Evolutionary conservation across 2,888 invertebrate species (phyloP), one percentile per base, ranked within the genome.

Genomic region (Pteria penguin): DNA sequence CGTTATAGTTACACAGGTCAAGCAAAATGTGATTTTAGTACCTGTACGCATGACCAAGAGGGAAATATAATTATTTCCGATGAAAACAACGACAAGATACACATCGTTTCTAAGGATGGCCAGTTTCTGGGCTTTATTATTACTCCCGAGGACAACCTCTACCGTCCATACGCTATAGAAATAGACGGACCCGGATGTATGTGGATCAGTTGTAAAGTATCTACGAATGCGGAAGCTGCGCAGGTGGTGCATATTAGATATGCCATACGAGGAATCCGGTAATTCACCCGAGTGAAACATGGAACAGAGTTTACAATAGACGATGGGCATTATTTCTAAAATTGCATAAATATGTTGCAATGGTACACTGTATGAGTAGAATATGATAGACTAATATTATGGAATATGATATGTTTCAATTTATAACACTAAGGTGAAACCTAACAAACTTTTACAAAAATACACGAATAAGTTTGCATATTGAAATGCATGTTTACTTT

Each of bases 41-140:
- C 24, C 18, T 14, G 55, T 5, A 57, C 68, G 32, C 57, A 58
- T 22, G 57, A 68, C 33, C 29, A 52, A 24, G 57, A 68, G 29
- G 68, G 68, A 22, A 68, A 68, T 33, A 68, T 68, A 8, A 32
- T 68, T 11, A 31, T 68, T n/a, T 68, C 68, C 14, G 68, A 68
- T 32, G 68, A 68, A 31, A 4, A 33, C 4, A 52, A 52, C 33
- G 52, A 33, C 24, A 54, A 31, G 22, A 68, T 68, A n/a, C 68
- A 68, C 26, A 22, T 55, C 4, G 31, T 68, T n/a, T 57, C 68
- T 2, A 68, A 57, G 29, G 33, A 68, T 32, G 68, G 68, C 1
- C 1, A 55, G 11, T 68, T 68, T 26, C 57, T 57, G 4, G 68
- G 68, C 4, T 68, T 57, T 24, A 45, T 68, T 2, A 22, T 31